These are phyloP conservation scores for Glyphotaelius pellucidus DNA, from an alignment of 2,888 invertebrate genomes.

Conservation along the genomic window DNA sequence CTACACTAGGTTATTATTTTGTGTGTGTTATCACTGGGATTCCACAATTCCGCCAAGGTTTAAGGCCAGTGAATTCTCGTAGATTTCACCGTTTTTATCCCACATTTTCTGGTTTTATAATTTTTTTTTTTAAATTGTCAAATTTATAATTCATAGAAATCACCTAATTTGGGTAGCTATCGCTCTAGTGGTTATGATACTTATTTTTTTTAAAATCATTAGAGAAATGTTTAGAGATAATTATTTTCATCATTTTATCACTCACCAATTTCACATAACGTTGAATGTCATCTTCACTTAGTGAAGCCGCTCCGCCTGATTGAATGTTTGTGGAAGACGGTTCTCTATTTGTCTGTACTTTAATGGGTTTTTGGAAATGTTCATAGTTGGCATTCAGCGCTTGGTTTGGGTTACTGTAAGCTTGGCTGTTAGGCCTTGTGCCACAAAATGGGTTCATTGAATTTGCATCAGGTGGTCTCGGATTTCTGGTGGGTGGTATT, in stretches of 20 bases:
- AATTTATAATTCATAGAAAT: too few relatives aligned
- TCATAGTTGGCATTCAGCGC: constrained; percentile 16
- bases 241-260: constrained; percentile 41
- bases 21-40: too few relatives aligned
- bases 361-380: constrained; percentile 32
- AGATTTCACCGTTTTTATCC: too few relatives aligned
- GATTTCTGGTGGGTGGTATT: neutral
- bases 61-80: too few relatives aligned
- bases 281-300: constrained; percentile 71
- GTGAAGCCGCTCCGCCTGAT: constrained; percentile 14
- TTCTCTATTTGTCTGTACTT: neutral
- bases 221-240: neutral
- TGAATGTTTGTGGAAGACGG: neutral
- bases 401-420: neutral
- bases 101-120: too few relatives aligned
- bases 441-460: constrained; percentile 68
- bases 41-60: too few relatives aligned
- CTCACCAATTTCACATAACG: constrained; percentile 74
- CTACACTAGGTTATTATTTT: too few relatives aligned
- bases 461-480: neutral
- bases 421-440: constrained; percentile 69
- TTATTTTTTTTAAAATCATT: neutral
- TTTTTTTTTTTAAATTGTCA: too few relatives aligned
- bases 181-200: too few relatives aligned
- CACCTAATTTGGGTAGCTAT: too few relatives aligned